phyloP scores from a whole-genome alignment of 53 echinoderm and acorn worm species.

The Pentamera pediparva region DNA sequence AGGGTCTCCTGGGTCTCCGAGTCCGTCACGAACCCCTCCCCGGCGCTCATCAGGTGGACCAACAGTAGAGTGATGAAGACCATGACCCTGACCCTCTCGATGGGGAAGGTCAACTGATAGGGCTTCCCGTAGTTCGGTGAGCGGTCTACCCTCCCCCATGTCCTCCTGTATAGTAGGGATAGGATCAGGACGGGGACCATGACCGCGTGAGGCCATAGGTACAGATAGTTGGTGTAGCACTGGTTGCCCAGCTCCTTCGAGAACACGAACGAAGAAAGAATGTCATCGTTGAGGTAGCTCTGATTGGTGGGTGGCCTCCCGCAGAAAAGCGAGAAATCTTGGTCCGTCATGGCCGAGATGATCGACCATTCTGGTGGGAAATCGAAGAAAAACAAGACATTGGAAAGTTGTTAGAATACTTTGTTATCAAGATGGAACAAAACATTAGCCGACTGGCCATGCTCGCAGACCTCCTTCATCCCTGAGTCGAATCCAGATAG shows the following conservation, averaged over 20 bases:
- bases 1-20: constrained; percentile 12
- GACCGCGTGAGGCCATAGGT: constrained; percentile 32
- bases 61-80: constrained; percentile 22
- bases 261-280: not conserved
- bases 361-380: no score
- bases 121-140: constrained; percentile 16
- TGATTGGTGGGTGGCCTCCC: constrained; percentile 2
- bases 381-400: no score
- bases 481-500: no score
- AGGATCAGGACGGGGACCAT: not conserved
- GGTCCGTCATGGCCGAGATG: no score
- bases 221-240: constrained; percentile 12
- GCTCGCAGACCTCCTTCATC: no score
- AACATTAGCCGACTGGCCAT: no score
- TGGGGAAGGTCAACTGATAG: not conserved
- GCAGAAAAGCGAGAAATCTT: constrained; percentile 2
- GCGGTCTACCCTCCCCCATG: not conserved
- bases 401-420: no score
- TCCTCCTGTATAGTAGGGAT: constrained; percentile 15
- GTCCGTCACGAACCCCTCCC: constrained; percentile 41
- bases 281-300: not conserved
- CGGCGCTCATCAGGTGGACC: constrained; percentile 8
- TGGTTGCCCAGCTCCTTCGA: not conserved
- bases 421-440: no score
- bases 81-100: constrained; percentile 10